These are phyloP conservation scores for Ammospiza maritima DNA, from an alignment of 2,797 vertebrate species.

Conservation along the genomic window DNA sequence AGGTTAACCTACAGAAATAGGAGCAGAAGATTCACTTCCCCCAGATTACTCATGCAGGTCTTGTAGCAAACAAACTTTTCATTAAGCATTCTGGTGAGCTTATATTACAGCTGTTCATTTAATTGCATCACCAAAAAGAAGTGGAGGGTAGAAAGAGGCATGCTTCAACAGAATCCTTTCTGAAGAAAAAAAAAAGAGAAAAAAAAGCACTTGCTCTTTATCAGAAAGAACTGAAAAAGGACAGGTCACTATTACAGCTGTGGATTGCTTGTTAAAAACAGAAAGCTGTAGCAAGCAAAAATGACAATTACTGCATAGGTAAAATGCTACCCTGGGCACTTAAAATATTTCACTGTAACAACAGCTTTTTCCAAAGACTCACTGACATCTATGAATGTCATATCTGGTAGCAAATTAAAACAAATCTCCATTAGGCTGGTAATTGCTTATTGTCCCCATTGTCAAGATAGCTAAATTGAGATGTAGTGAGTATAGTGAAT, in stretches of 20 bases:
- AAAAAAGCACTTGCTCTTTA: not conserved
- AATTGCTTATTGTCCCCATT: not conserved
- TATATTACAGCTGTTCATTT: slow-evolving; percentile 45
- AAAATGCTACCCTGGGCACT: not conserved
- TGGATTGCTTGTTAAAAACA: not conserved
- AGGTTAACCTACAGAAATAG: not conserved
- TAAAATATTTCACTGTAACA: not conserved
- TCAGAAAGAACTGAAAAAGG: slow-evolving; percentile 27
- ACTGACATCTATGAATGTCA: not conserved
- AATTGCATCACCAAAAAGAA: not conserved
- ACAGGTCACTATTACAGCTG: slow-evolving; percentile 48
- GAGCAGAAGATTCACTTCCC: slow-evolving; percentile 34
- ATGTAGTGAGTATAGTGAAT: not conserved
- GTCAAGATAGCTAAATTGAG: not conserved
- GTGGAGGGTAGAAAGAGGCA: not conserved
- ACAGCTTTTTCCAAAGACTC: not conserved
- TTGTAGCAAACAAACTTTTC: slow-evolving; percentile 6
- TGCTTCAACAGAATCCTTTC: not conserved
- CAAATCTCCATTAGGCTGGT: not conserved
- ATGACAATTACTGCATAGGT: not conserved
- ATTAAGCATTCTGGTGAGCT: slow-evolving; percentile 25
- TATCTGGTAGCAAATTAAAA: not conserved
- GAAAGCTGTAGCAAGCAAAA: not conserved
- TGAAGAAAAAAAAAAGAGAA: not conserved
- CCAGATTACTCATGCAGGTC: not conserved